phyloP scores from a whole-genome alignment of 2,797 vertebrate species.

The Simalia tracyae region DNA sequence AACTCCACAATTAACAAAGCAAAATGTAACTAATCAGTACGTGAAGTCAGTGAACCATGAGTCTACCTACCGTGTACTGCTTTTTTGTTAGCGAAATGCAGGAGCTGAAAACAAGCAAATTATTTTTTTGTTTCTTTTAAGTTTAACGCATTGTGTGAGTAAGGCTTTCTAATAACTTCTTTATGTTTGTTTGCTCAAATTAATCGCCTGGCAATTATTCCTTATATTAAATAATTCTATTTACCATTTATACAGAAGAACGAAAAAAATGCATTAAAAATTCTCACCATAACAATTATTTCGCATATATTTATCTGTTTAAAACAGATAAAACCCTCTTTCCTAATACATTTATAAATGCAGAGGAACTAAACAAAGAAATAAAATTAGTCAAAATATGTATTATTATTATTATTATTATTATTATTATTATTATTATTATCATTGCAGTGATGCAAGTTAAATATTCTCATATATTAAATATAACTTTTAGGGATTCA shows the following conservation, averaged over 20 bases:
- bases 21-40: not conserved
- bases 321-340: not conserved
- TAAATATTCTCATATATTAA: not conserved
- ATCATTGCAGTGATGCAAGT: not conserved
- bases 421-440: not conserved
- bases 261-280: not conserved
- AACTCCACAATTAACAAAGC: not conserved
- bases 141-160: not conserved
- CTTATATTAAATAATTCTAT: not conserved
- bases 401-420: not conserved
- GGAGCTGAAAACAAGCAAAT: not conserved
- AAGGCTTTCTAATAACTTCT: not conserved
- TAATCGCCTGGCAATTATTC: not conserved
- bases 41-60: not conserved
- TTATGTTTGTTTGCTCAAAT: not conserved
- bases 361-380: not conserved
- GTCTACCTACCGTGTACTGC: not conserved
- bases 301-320: not conserved
- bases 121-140: not conserved
- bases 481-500: not conserved
- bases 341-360: not conserved
- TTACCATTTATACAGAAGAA: not conserved
- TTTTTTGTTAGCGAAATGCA: not conserved
- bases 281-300: not conserved
- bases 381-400: not conserved